A percentile compares a stretch with the other conserved stretches of the same genome.
These are phyloP conservation scores for Pogonocherus hispidulus DNA, from an alignment of 2,888 invertebrate genomes.

Conservation along the genomic window DNA sequence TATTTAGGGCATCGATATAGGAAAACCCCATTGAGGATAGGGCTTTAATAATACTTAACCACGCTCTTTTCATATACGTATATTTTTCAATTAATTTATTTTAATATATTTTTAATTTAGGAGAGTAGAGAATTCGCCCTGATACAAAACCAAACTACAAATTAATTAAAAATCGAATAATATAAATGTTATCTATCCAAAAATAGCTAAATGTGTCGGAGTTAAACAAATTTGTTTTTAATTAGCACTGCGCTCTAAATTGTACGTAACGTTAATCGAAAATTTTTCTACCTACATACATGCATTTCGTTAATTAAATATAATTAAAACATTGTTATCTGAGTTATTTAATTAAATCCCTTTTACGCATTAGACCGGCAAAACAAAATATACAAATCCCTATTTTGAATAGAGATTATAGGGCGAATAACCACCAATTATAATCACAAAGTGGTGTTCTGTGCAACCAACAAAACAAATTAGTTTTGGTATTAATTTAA, in stretches of 20 bases:
- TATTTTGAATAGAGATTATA: constrained; percentile 39
- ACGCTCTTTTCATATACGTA: too few relatives aligned
- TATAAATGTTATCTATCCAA: constrained; percentile 3
- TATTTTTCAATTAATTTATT: too few relatives aligned
- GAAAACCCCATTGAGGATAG: too few relatives aligned
- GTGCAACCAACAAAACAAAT: constrained; percentile 45
- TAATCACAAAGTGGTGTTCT: constrained; percentile 45
- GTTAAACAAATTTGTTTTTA: constrained; percentile 23
- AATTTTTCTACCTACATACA: constrained; percentile 20
- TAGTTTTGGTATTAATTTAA: constrained; percentile 38
- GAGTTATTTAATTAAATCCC: constrained; percentile 41
- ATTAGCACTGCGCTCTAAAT: constrained; percentile 1
- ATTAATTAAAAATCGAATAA: constrained; percentile 3
- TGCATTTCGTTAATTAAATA: constrained; percentile 38
- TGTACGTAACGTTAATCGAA: constrained; percentile 21
- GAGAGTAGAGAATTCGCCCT: too few relatives aligned
- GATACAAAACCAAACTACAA: neutral
- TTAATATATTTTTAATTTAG: too few relatives aligned
- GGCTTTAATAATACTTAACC: too few relatives aligned
- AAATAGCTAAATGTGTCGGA: constrained; percentile 7
- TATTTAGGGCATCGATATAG: too few relatives aligned
- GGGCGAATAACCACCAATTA: constrained; percentile 41
- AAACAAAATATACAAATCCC: constrained; percentile 33
- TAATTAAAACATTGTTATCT: constrained; percentile 41
- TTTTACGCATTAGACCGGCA: constrained; percentile 27